Evolutionary conservation across 2,888 invertebrate genomes (phyloP).

Genomic region (Drosophila mulleri): DNA sequence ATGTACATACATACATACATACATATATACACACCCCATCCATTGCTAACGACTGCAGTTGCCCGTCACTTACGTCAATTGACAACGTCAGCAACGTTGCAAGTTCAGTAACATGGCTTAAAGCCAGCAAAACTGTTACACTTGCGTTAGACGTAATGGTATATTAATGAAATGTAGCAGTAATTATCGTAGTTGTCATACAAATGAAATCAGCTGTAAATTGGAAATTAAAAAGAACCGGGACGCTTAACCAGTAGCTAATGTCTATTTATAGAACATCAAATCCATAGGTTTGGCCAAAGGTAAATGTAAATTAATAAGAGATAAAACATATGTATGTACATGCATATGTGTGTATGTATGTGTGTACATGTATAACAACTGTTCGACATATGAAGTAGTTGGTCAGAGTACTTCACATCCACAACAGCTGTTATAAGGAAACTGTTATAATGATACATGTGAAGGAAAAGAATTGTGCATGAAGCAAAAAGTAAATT

Average conservation of each 20-base stretch:
- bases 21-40: not conserved
- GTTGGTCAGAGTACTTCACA: no score
- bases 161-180: not conserved
- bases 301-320: not conserved
- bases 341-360: no score
- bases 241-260: not conserved
- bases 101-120: slow-evolving; percentile 13
- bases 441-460: slow-evolving; percentile 1
- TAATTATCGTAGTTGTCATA: not conserved
- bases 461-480: not conserved
- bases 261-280: slow-evolving; percentile 2
- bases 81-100: slow-evolving; percentile 30
- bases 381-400: not conserved
- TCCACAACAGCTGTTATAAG: no score
- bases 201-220: not conserved
- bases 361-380: no score
- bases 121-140: not conserved
- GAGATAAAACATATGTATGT: not conserved
- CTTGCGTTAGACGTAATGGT: not conserved
- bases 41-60: slow-evolving; percentile 11
- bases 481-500: not conserved
- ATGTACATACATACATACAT: not conserved
- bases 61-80: slow-evolving; percentile 31
- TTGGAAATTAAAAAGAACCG: not conserved
- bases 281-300: not conserved